Conservation (phyloP, 2,888 invertebrate species). For the Cetonia aurata region DNA sequence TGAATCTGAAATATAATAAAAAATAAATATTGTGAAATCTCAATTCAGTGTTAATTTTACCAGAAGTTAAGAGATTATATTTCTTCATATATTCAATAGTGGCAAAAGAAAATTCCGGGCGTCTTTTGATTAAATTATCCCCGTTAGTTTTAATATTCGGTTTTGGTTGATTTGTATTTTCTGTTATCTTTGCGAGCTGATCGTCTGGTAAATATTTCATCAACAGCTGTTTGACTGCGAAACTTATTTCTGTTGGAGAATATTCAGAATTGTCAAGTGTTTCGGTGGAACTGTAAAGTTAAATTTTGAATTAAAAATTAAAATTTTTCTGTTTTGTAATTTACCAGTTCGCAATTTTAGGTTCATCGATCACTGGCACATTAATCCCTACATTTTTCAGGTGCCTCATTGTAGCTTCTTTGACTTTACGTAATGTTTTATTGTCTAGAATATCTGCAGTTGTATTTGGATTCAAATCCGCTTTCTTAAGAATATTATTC, state of each 20-base stretch:
- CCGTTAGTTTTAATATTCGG: slow-evolving; percentile 21
- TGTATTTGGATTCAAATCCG: slow-evolving; percentile 47
- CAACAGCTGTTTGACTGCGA: slow-evolving; percentile 70
- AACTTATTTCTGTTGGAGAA: slow-evolving; percentile 67
- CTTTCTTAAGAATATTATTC: slow-evolving; percentile 69
- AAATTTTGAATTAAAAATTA: neutral
- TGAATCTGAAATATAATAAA: slow-evolving; percentile 10
- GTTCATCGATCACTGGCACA: slow-evolving; percentile 55
- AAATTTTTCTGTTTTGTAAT: slow-evolving; percentile 7
- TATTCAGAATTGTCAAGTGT: slow-evolving; percentile 49
- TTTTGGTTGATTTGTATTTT: slow-evolving; percentile 43
- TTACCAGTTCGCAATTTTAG: slow-evolving; percentile 6
- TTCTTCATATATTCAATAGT: slow-evolving; percentile 79
- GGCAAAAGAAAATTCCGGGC: slow-evolving; percentile 77
- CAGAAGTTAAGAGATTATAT: slow-evolving; percentile 68
- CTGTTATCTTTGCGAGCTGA: slow-evolving; percentile 62
- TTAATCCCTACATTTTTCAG: slow-evolving; percentile 62
- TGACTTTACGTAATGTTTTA: slow-evolving; percentile 60
- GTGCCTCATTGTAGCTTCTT: slow-evolving; percentile 63
- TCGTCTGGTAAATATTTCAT: slow-evolving; percentile 71
- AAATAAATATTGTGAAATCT: neutral
- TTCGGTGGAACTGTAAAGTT: slow-evolving; percentile 18
- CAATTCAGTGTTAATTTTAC: slow-evolving; percentile 12
- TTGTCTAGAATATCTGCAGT: slow-evolving; percentile 45
- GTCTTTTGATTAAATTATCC: slow-evolving; percentile 57